Base-by-base conservation (phyloP, 2,113 vertebrate genomes). In the Tachysurus vachellii region DNA sequence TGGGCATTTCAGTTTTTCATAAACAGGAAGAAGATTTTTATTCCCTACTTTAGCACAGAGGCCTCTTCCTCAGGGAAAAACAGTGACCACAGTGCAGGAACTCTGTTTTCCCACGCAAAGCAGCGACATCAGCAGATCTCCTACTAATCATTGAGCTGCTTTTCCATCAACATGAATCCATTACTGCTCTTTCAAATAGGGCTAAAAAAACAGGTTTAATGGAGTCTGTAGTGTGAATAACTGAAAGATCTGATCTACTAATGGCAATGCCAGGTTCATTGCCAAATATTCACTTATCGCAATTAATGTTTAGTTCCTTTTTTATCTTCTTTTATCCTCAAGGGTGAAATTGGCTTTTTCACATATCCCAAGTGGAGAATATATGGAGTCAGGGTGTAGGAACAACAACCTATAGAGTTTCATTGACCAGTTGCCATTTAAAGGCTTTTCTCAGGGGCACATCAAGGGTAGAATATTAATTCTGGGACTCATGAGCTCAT, bases 101-200 rank as follows among this genome's bases (percentile, higher is more conserved):
- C 64, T 85, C 57, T 81, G 80, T 44, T 83, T 90, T 90, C 88
- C 88, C 86, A 91, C 79, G 80, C 87, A 82, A 62, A 66, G n/a
- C 61, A 42, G 59, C 14, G 13, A 62, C 71, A 50, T 36, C 70
- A 73, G 50, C 13, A 47, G 8, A 59, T 64, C 66, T 47, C 53
- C 57, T 70, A 17, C 73, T 59, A 59, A 77, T 59, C 23, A 64
- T 47, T 64, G 36, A 62, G 75, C 50, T 62, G 68, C 84, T 59
- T 88, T 83, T 88, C 77, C 42, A 85, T 88, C 82, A 79, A 73
- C 44, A 64, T 75, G 17, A 79, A 53, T 23, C 62, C 86, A 86
- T 85, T 56, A 84, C 13, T 59, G 26, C 62, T 84, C 56, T 21
- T 61, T 81, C 26, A 50, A 80, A 81, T 50, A 80, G 50, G 50